Percentiles rank a stretch among this genome's conserved stretches.
Evolutionary conservation across 1,140 invertebrate species (phyloP).

Genomic region (Pseudachorutes palmiensis): DNA sequence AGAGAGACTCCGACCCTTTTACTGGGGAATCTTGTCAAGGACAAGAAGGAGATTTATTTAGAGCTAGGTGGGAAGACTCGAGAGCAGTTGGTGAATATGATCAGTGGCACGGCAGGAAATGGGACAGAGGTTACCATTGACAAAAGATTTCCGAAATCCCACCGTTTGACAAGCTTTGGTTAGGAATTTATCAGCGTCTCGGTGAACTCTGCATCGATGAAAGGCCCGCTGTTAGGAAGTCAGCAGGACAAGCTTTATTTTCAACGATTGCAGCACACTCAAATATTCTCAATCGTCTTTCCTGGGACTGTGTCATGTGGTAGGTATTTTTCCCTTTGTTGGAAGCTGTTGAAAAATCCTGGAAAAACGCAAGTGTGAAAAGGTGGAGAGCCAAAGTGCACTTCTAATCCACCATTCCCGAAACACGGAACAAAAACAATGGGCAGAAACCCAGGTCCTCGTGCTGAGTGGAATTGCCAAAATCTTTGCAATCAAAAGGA

Average conservation of each 20-base stretch:
- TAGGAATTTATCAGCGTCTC: slow-evolving; percentile 83
- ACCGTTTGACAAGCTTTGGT: slow-evolving; percentile 88
- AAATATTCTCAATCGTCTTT: slow-evolving; percentile 68
- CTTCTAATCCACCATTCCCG: slow-evolving; percentile 97
- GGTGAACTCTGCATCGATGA: slow-evolving; percentile 90
- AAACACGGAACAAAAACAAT: slow-evolving; percentile 98
- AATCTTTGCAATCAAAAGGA: slow-evolving; percentile 83
- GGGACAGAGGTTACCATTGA: slow-evolving; percentile 48
- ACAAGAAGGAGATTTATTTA: slow-evolving; percentile 39
- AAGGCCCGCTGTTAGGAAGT: slow-evolving; percentile 90
- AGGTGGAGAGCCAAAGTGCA: slow-evolving; percentile 83
- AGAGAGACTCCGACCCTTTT: slow-evolving; percentile 56
- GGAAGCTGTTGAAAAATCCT: slow-evolving; percentile 82
- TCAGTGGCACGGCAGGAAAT: slow-evolving; percentile 41
- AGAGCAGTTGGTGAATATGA: slow-evolving; percentile 52
- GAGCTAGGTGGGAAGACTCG: slow-evolving; percentile 47
- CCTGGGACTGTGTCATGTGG: slow-evolving; percentile 84
- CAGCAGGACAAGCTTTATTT: slow-evolving; percentile 96
- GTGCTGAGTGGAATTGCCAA: slow-evolving; percentile 64
- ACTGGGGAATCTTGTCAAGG: slow-evolving; percentile 24
- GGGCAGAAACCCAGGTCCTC: slow-evolving; percentile 92
- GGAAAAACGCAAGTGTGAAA: slow-evolving; percentile 84
- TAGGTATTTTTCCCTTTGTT: slow-evolving; percentile 92
- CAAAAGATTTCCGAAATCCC: slow-evolving; percentile 71
- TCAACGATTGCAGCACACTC: slow-evolving; percentile 95